Evolutionary conservation across 1,140 invertebrate species (phyloP), one percentile per base, ranked within the genome.

Genomic region (Leucophenga varia): DNA sequence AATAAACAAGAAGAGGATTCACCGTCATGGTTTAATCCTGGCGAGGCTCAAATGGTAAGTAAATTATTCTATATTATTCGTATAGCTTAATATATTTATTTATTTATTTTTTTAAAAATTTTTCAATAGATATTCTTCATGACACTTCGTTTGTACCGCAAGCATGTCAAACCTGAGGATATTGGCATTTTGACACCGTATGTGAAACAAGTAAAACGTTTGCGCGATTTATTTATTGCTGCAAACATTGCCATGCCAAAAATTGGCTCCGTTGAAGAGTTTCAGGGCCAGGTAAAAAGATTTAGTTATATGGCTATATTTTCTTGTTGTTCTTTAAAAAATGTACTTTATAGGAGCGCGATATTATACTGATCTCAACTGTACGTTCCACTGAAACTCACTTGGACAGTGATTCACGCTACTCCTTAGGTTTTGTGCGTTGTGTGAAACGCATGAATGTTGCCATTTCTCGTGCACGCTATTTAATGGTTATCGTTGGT

Each of bases 121-220:
- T 10, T 40, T 38, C 22, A 58, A 3, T 79, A 81, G 51, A 51
- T 82, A 6, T 69, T 78, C 10, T 61, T 81, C 18, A 79, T 81
- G 54, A 72, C 83, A 9, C 76, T 82, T 31, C 78, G 79, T 39
- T 64, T 93, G 1, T 89, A 85, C 65, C 82, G 84, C 37, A 74
- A 77, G 35, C 82, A 85, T 20, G 51, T 95, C 8, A 65, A 54
- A 3, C 72, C 82, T 1, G 59, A 37, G 76, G 85, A 95, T 63
- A 89, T 97, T 69, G 95, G 95, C 4, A 87, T 98, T 49, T 91
- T 98, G 43, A 90, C 93, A 5, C 94, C 95, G 1, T 98, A 98
- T 75, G 76, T 85, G 47, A 91, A 91, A 74, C 95, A 98, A 81
- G 91, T 91, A 74, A 72, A 60, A 50, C 48, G 51, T 32, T 32